Percentiles rank a stretch among this genome's conserved stretches.
These are phyloP conservation scores for Pandemis heparana DNA, from an alignment of 2,888 invertebrate species.

Conservation along the genomic window DNA sequence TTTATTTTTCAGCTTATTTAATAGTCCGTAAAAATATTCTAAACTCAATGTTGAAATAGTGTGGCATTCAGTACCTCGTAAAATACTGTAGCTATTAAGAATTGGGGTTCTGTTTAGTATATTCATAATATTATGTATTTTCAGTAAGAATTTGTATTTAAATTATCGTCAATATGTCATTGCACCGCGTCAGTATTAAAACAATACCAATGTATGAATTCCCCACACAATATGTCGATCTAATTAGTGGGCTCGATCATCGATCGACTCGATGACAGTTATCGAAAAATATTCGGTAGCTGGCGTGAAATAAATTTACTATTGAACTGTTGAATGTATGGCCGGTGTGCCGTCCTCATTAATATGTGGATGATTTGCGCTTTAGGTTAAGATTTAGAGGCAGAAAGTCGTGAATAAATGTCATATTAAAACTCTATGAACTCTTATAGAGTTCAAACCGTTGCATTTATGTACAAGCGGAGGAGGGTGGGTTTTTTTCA, in stretches of 20 bases:
- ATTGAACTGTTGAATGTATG: conserved; percentile 51
- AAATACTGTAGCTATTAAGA: too few species aligned
- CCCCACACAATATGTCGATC: conserved; percentile 44
- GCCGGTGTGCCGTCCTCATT: conserved; percentile 43
- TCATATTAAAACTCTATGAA: too few species aligned
- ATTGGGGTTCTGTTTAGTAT: too few species aligned
- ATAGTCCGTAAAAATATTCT: too few species aligned
- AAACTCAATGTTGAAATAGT: too few species aligned
- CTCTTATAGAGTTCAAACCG: too few species aligned
- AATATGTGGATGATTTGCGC: background rate
- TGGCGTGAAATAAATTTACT: conserved; percentile 60
- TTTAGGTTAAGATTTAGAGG: background rate
- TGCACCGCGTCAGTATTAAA: conserved; percentile 4
- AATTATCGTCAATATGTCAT: background rate
- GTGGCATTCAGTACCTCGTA: too few species aligned
- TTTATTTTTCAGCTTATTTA: too few species aligned
- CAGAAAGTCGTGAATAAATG: too few species aligned
- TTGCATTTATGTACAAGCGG: too few species aligned
- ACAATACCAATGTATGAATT: conserved; percentile 30
- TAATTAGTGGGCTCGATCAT: conserved; percentile 47
- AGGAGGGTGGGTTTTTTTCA: too few species aligned
- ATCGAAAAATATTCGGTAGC: conserved; percentile 51
- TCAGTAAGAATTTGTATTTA: background rate
- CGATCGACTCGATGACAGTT: conserved; percentile 36
- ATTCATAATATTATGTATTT: background rate